Evolutionary conservation across 2,888 invertebrate genomes (phyloP).

Genomic region (Ditylenchus weischeri): DNA sequence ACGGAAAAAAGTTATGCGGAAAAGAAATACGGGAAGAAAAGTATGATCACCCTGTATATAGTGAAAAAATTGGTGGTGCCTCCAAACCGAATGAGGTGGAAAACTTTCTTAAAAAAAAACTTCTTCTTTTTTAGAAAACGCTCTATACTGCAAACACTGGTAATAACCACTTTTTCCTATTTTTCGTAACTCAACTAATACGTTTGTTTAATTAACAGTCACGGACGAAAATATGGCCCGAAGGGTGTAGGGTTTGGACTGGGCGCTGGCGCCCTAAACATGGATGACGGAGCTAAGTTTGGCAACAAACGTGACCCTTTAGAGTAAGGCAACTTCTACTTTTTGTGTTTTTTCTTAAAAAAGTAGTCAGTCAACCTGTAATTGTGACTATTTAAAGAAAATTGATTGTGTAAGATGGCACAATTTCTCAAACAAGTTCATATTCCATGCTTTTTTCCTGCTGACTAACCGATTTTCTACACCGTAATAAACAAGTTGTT

Average conservation of each 20-base stretch:
- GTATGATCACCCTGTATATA: too few species aligned
- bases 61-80: too few species aligned
- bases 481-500: too few species aligned
- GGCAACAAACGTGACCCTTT: slow-evolving; percentile 60
- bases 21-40: too few species aligned
- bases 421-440: too few species aligned
- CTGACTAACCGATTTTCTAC: too few species aligned
- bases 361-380: not conserved
- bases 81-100: too few species aligned
- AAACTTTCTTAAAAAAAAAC: not conserved
- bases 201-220: slow-evolving; percentile 79
- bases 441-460: too few species aligned
- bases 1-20: too few species aligned
- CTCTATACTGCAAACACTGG: slow-evolving; percentile 87
- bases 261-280: slow-evolving; percentile 92
- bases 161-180: slow-evolving; percentile 61
- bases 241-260: slow-evolving; percentile 95
- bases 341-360: not conserved
- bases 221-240: slow-evolving; percentile 94
- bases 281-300: slow-evolving; percentile 88
- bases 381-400: not conserved
- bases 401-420: too few species aligned
- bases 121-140: slow-evolving; percentile 59
- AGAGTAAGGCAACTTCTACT: not conserved
- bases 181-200: not conserved